Evolutionary conservation across 1,140 invertebrate genomes (phyloP).

Genomic region (Pinna nobilis): DNA sequence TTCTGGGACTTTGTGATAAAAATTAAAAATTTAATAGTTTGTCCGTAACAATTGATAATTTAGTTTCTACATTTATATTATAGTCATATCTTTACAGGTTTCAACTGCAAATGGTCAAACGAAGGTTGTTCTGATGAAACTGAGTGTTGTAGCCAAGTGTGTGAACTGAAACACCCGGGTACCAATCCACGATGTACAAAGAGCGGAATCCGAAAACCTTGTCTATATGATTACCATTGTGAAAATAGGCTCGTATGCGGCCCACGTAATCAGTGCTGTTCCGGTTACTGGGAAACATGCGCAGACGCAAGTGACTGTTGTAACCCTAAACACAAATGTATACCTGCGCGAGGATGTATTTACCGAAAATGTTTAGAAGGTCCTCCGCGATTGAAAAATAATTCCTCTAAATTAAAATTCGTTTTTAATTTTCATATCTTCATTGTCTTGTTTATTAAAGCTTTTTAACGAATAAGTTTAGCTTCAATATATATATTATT

Average conservation of each 20-base stretch:
- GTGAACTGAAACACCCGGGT: slow-evolving; percentile 8
- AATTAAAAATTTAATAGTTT: too few relatives aligned
- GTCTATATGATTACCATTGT: slow-evolving; percentile 32
- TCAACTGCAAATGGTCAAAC: slow-evolving; percentile 24
- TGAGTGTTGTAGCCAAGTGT: slow-evolving; percentile 20
- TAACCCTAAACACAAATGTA: slow-evolving; percentile 27
- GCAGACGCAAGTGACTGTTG: slow-evolving; percentile 16
- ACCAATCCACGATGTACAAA: slow-evolving; percentile 14
- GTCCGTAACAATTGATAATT: too few relatives aligned
- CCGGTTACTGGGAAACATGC: slow-evolving; percentile 27
- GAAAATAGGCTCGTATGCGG: slow-evolving; percentile 30
- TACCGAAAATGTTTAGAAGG: slow-evolving; percentile 37
- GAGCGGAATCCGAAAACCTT: slow-evolving; percentile 18
- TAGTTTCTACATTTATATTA: too few relatives aligned
- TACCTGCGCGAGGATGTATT: slow-evolving; percentile 9
- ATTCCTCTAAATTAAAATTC: too few relatives aligned
- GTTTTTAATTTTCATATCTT: too few relatives aligned
- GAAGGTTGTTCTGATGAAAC: slow-evolving; percentile 16
- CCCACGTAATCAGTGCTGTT: slow-evolving; percentile 29
- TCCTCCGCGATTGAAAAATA: too few relatives aligned
- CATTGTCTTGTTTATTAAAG: too few relatives aligned
- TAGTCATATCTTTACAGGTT: slow-evolving; percentile 1
- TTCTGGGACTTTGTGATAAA: too few relatives aligned
- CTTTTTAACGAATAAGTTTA: too few relatives aligned
- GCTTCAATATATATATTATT: too few relatives aligned